Conservation (phyloP, 2,888 invertebrate genomes). For the Prosopocoilus inquinatus region DNA sequence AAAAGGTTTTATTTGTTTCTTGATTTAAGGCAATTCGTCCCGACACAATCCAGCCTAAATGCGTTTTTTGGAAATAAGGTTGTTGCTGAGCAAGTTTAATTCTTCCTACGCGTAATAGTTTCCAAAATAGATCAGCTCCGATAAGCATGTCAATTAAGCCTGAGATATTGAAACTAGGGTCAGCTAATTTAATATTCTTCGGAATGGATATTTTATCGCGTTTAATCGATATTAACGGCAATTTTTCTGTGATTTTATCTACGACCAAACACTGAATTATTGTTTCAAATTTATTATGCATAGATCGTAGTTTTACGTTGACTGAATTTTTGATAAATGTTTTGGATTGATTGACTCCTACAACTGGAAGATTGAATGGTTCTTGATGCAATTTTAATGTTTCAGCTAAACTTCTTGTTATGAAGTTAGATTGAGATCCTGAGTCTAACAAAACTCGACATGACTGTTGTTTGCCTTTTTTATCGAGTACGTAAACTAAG, state of each 20-base stretch:
- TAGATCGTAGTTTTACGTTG: constrained; percentile 3
- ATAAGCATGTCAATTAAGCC: no score
- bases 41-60: constrained; percentile 5
- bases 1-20: no score
- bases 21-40: neutral
- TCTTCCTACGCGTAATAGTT: neutral
- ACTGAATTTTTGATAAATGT: neutral
- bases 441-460: constrained; percentile 27
- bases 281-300: no score
- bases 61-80: constrained; percentile 2
- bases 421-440: constrained; percentile 24
- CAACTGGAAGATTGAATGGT: neutral
- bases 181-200: no score
- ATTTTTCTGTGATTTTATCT: no score
- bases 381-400: neutral
- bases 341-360: constrained; percentile 5
- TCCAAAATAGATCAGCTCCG: constrained; percentile 4
- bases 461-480: no score
- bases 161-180: no score
- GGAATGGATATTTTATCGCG: no score
- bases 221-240: no score
- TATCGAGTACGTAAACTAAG: no score
- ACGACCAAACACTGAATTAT: no score
- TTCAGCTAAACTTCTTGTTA: constrained; percentile 11
- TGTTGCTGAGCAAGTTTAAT: constrained; percentile 1